These are phyloP conservation scores for Anguilla japonica DNA, from an alignment of 2,113 vertebrate species.

Conservation along the genomic window DNA sequence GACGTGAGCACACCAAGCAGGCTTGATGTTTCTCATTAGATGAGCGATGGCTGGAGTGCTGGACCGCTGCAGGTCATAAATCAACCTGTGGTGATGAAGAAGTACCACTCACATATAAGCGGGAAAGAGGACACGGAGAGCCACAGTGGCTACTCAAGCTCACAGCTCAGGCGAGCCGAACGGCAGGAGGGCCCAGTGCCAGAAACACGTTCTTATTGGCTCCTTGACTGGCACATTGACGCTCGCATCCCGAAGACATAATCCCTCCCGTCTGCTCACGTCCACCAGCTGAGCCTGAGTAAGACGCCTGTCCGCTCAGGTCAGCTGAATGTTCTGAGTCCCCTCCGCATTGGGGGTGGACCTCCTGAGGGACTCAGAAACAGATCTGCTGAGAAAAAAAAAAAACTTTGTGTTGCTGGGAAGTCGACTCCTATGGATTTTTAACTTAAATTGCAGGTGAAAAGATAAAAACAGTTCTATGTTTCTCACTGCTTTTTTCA, in stretches of 20 bases:
- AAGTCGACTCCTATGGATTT: too few species aligned
- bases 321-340: neutral
- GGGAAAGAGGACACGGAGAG: neutral
- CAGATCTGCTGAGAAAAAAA: neutral
- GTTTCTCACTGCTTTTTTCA: too few species aligned
- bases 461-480: too few species aligned
- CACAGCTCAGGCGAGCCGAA: neutral
- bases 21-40: neutral
- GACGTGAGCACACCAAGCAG: neutral
- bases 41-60: neutral
- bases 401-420: too few species aligned
- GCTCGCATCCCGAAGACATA: slow-evolving; percentile 16
- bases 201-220: neutral
- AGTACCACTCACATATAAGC: neutral
- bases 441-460: too few species aligned
- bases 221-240: slow-evolving; percentile 1
- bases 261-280: slow-evolving; percentile 16
- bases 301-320: neutral
- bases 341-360: neutral
- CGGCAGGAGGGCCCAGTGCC: neutral
- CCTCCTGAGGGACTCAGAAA: neutral
- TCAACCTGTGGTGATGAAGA: neutral
- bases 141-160: neutral
- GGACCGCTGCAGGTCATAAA: neutral
- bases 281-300: neutral